Evolutionary conservation across 2,113 vertebrate species (phyloP).

Genomic region (Struthidea cinerea): DNA sequence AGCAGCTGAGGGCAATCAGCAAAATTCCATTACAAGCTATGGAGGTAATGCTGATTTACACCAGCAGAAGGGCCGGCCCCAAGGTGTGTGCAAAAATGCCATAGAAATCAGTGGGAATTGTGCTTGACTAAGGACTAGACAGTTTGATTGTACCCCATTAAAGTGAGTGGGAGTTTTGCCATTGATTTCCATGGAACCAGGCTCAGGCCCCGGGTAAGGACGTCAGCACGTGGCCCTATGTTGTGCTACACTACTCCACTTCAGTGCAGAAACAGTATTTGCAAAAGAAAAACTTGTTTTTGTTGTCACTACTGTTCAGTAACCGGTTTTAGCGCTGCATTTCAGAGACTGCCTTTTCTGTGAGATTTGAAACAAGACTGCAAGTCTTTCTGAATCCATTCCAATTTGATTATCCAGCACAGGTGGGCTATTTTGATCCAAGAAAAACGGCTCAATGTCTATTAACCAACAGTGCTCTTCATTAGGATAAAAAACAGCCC

Average conservation of each 20-base stretch:
- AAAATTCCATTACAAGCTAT: not conserved
- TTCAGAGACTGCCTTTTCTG: conserved; percentile 54
- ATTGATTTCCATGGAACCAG: conserved; percentile 34
- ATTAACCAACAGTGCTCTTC: conserved; percentile 64
- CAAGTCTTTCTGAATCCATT: conserved; percentile 61
- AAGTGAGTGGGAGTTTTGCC: conserved; percentile 32
- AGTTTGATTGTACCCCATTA: conserved; percentile 45
- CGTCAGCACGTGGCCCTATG: conserved; percentile 7
- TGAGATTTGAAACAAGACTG: conserved; percentile 47
- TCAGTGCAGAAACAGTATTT: conserved; percentile 74
- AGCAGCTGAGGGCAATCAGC: not conserved
- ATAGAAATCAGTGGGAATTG: conserved; percentile 42
- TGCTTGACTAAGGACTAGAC: conserved; percentile 53
- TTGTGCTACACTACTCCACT: conserved; percentile 76
- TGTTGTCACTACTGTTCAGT: conserved; percentile 31
- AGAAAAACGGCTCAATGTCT: conserved; percentile 63
- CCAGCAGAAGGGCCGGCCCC: not conserved
- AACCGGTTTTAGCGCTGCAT: conserved; percentile 55
- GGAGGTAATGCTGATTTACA: not conserved
- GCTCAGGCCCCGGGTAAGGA: conserved; percentile 29
- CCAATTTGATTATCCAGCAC: conserved; percentile 71
- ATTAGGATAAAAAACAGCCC: conserved; percentile 38
- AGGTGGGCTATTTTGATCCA: conserved; percentile 57
- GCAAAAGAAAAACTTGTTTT: conserved; percentile 31
- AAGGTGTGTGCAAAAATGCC: conserved; percentile 9